Evolutionary conservation across 2,888 invertebrate genomes (phyloP).

Genomic region (Rhaphigaster nebulosa): DNA sequence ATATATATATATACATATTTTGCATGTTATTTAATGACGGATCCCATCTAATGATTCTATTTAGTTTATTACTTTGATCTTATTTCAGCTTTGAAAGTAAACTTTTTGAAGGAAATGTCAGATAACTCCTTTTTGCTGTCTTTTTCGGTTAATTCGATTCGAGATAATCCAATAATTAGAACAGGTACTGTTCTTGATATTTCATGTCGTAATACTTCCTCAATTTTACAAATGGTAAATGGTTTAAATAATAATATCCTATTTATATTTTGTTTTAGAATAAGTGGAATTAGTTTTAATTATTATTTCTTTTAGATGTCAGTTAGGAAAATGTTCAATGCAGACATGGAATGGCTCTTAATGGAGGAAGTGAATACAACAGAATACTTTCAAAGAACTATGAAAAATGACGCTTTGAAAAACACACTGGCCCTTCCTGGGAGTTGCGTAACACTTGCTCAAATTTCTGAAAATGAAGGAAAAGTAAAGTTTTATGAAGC

Average conservation of each 20-base stretch:
- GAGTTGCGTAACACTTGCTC: slow-evolving; percentile 57
- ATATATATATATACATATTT: no score
- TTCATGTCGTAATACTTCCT: background rate
- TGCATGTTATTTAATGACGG: no score
- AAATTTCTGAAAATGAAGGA: background rate
- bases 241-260: background rate
- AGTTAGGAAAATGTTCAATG: slow-evolving; percentile 13
- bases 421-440: slow-evolving; percentile 58
- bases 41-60: no score
- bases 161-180: background rate
- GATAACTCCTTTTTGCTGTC: background rate
- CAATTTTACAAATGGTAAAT: background rate
- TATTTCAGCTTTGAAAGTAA: slow-evolving; percentile 5
- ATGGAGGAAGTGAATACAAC: slow-evolving; percentile 38
- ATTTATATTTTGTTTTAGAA: background rate
- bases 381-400: background rate
- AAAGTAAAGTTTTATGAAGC: slow-evolving; percentile 57
- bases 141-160: slow-evolving; percentile 13
- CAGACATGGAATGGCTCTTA: slow-evolving; percentile 59
- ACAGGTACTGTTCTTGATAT: slow-evolving; percentile 20
- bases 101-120: background rate
- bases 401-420: background rate
- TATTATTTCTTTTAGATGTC: slow-evolving; percentile 51
- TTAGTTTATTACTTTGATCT: no score
- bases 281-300: background rate